Evolutionary conservation across 2,888 invertebrate genomes (phyloP), one percentile per base, ranked within the genome.

Genomic region (Parasteatoda lunata): DNA sequence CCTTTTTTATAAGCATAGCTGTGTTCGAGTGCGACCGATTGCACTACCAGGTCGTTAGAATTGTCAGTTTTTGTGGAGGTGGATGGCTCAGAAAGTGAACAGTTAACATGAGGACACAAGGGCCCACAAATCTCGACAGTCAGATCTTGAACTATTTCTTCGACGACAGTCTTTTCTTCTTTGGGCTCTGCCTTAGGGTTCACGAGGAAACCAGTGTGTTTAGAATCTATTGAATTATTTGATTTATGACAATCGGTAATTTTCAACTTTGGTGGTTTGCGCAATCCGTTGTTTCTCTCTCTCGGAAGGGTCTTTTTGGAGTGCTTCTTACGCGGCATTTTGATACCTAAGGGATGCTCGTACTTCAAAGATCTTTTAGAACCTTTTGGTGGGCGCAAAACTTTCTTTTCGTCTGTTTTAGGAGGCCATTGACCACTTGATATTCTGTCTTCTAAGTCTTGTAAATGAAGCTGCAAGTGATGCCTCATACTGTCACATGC

Each of bases 401-500:
- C 7, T 11, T 7, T 13, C 54, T 9, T 11, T 11, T 54, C 54
- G 13, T 54, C 7, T 11, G 4, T 54, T 54, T 54, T 7, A 9
- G 54, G 54, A 54, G 54, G 54, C 54, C 54, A 54, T 13, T 11
- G 3, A 13, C 54, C 54, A 13, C 13, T 54, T 11, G 54, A 9
- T 54, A 54, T 54, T 9, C 54, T 9, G 9, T 0, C 13, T 48
- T 11, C 45, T 5, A 79, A 68, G n/a, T 77, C 54, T 1, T 64
- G 11, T 15, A 77, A 5, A 90, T 94, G 94, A 73, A 92, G 91
- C 5, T 91, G 90, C 47, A 94, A 91, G 90, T 94, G 94, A 4
- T 91, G 91, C 89, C 92, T 93, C 90, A 94, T 93, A 47, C 92
- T 92, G 89, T 92, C 91, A 89, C 93, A 91, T 1, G 94, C 94